Base-by-base conservation (phyloP, 2,113 vertebrate genomes). In the Solenodon paradoxus region DNA sequence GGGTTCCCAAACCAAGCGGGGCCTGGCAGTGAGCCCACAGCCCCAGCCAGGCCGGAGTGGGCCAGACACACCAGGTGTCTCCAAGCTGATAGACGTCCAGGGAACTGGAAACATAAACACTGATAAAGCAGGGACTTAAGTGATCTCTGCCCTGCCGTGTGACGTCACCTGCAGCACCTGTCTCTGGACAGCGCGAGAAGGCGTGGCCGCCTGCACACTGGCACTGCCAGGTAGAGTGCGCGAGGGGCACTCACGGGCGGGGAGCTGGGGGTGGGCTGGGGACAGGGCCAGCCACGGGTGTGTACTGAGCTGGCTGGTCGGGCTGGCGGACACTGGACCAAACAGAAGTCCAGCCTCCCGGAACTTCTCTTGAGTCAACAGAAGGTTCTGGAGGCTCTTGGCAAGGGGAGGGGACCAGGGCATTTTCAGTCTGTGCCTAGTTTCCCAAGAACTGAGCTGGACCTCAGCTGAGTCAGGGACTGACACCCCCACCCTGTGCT, bases 281-380 rank as follows among this genome's bases (percentile, higher is more conserved):
- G 64, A 10, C 32, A 6, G 8, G 19, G 66, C 66, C 22, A 38
- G n/a, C 7, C 7, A n/a, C n/a, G 95, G 91, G 92, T 97, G 94
- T 98, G 97, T 98, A 97, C 94, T 57, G 97, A 98, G 97, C 92
- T 82, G 86, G 69, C 87, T 1, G 8, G 74, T n/a, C 66, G 15
- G 30, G 71, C 97, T 93, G 49, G 95, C 88, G 96, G 92, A 95
- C 96, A 82, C 96, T 26, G 90, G 90, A 69, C 97, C 92, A 97
- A 98, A 98, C 98, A 98, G 97, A 94, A 26, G 95, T 98, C 96
- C 96, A 97, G 97, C 95, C 96, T 95, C 92, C 95, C 5, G 11
- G 97, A 68, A 68, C 98, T 98, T 98, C 98, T 98, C 98, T 98
- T 97, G 95, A 98, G 98, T 98, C 97, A 98, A 98, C 97, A 98